Base-by-base conservation (phyloP, 2,888 invertebrate genomes). In the Charanyca ferruginea region DNA sequence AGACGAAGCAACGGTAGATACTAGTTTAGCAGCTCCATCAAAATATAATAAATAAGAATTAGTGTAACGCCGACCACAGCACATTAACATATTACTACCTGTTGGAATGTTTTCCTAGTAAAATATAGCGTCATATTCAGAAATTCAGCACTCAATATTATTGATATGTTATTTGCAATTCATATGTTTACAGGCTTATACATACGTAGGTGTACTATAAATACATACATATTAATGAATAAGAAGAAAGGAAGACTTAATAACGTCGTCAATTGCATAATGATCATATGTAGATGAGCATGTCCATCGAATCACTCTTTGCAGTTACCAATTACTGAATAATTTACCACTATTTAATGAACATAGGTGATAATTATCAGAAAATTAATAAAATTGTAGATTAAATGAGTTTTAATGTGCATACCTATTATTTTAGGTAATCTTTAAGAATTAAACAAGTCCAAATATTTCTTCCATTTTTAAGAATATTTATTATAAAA, bases 1-100 rank as follows among this genome's bases (percentile, higher is more conserved):
- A 90, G 89, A 90, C 89, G 82, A 85, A 72, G 80, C 90, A 92
- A 92, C 91, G 91, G 91, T 91, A 87, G 85, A 87, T 87, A 85
- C 86, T 80, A 79, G 88, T 85, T 86, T 83, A 79, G 75, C 73
- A 74, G 70, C 68, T 75, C 78, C 80, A 84, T 80, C 77, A 81
- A 83, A 85, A 77, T 83, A 80, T 73, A 73, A 87, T 87, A 89
- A 87, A 87, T 85, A 85, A 83, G 80, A 86, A 85, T 84, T 78
- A 81, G 80, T 81, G 69, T 77, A 81, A 77, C 82, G 73, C 77
- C 72, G 71, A 83, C 74, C 81, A 66, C 79, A 63, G 11, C 23
- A 47, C 62, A 79, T 73, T 73, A 72, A 58, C 79, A 78, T 79
- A 72, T 42, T 47, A 74, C 60, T 47, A 63, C 65, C 66, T 69